Evolutionary conservation across 2,888 invertebrate species (phyloP).

Genomic region (Volucella inflata): DNA sequence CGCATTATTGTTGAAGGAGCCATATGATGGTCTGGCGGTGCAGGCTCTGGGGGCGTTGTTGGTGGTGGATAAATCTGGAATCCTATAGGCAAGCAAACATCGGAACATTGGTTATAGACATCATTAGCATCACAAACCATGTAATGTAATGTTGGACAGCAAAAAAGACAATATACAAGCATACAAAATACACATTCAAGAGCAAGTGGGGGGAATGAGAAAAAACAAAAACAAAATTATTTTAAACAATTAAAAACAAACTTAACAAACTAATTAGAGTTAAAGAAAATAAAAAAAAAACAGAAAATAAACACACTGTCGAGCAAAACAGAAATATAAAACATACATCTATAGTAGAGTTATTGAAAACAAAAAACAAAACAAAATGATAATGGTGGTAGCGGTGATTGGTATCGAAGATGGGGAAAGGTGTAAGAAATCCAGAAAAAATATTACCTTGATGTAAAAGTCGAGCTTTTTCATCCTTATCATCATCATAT

Average conservation of each 20-base stretch:
- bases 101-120: conserved; percentile 75
- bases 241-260: conserved; percentile 39
- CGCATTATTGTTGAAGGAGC: conserved; percentile 85
- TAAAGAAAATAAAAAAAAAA: conserved; percentile 28
- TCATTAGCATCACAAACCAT: conserved; percentile 73
- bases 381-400: conserved; percentile 59
- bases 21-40: conserved; percentile 91
- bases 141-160: conserved; percentile 75
- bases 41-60: conserved; percentile 93
- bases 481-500: conserved; percentile 83
- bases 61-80: conserved; percentile 93
- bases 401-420: conserved; percentile 69
- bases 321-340: conserved; percentile 63
- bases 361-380: conserved; percentile 33
- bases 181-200: conserved; percentile 74
- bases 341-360: conserved; percentile 51
- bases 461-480: conserved; percentile 84
- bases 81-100: conserved; percentile 84
- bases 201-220: conserved; percentile 71
- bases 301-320: conserved; percentile 49
- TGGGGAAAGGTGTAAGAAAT: conserved; percentile 50
- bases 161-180: conserved; percentile 74
- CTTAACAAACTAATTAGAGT: conserved; percentile 23
- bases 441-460: conserved; percentile 84
- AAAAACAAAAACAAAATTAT: conserved; percentile 34